Conservation (phyloP, 92 coral and sea anemone genomes). For the Bergia puertoricense region DNA sequence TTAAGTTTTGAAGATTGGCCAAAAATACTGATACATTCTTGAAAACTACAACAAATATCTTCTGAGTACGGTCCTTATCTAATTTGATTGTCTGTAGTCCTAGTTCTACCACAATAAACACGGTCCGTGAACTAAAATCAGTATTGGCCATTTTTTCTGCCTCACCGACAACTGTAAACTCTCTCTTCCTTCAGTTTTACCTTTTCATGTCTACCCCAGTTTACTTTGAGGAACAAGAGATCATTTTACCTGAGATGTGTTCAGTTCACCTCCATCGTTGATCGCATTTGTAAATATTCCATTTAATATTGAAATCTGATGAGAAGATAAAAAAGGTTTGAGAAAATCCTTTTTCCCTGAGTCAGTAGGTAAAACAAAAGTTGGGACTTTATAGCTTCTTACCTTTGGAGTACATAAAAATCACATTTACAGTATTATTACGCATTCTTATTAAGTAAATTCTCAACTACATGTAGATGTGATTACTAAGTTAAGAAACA, state of each 20-base stretch:
- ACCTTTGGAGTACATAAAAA: background rate
- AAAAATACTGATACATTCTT: too few relatives aligned
- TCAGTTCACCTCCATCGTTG: background rate
- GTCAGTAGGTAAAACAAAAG: background rate
- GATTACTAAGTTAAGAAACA: too few relatives aligned
- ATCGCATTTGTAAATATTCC: background rate
- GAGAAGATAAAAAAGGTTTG: background rate
- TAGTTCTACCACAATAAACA: background rate
- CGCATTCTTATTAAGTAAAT: too few relatives aligned
- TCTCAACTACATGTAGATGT: too few relatives aligned
- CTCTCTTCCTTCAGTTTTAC: background rate
- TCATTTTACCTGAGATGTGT: conserved; percentile 8
- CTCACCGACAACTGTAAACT: background rate
- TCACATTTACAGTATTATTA: background rate
- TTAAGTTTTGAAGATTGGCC: background rate
- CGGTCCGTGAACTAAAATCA: background rate
- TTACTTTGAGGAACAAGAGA: background rate
- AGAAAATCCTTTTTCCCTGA: background rate
- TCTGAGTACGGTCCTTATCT: background rate
- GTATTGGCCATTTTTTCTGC: background rate
- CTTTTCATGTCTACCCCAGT: background rate
- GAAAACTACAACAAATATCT: background rate
- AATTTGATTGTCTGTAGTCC: background rate
- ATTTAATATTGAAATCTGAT: conserved; percentile 13
- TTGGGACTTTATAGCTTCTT: background rate